Conservation (phyloP, 1,140 invertebrate species). For the Heliothis virescens region DNA sequence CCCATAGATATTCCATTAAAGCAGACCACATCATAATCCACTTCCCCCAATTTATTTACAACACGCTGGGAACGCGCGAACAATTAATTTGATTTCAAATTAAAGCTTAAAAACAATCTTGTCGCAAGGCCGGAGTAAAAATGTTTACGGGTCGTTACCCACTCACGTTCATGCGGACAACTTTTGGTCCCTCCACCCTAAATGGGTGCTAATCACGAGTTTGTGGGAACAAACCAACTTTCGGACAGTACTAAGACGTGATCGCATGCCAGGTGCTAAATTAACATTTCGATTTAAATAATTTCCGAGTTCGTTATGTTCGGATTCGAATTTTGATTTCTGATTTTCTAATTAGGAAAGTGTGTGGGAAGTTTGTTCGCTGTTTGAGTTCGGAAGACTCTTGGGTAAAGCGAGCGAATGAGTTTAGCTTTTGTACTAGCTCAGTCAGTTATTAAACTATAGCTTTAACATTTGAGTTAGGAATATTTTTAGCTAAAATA, state of each 20-base stretch:
- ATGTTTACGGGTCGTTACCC: constrained; percentile 47
- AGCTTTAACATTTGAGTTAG: too few relatives aligned
- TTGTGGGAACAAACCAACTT: constrained; percentile 45
- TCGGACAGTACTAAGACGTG: constrained; percentile 45
- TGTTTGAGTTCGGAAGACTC: neutral
- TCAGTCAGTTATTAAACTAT: too few relatives aligned
- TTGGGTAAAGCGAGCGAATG: neutral
- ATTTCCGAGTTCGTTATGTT: constrained; percentile 41
- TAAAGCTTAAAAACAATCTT: constrained; percentile 35
- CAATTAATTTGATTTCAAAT: constrained; percentile 38
- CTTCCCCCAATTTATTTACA: neutral
- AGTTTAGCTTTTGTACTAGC: neutral
- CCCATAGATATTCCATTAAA: constrained; percentile 12
- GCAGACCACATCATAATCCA: constrained; percentile 1
- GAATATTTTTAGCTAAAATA: neutral
- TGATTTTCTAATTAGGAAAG: constrained; percentile 10
- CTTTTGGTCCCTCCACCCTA: constrained; percentile 19
- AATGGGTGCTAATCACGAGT: constrained; percentile 43
- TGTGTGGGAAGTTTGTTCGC: neutral
- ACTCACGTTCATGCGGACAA: constrained; percentile 38
- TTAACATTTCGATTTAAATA: constrained; percentile 48
- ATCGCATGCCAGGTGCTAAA: constrained; percentile 43
- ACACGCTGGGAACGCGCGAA: neutral
- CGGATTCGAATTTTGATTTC: constrained; percentile 43
- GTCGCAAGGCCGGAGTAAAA: constrained; percentile 26